Percentiles rank a stretch among this genome's conserved stretches.
Conservation (phyloP, 2,113 vertebrate species). For the Strigops habroptila region DNA sequence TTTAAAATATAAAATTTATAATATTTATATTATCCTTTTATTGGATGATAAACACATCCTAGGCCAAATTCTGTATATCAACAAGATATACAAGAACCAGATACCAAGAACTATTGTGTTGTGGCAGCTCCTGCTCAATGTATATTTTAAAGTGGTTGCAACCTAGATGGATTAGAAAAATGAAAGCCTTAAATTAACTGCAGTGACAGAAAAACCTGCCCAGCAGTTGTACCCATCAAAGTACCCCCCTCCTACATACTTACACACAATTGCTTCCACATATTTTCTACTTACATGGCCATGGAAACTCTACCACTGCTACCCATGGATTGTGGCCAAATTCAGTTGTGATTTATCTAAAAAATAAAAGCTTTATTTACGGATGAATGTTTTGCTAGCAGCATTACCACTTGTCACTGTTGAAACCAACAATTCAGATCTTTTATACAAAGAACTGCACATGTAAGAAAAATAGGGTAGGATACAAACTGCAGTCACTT, state of each 20-base stretch:
- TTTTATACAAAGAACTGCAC: background rate
- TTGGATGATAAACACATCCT: background rate
- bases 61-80: background rate
- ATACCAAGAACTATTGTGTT: background rate
- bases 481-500: background rate
- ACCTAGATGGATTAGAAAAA: background rate
- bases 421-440: background rate
- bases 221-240: background rate
- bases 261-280: rapidly evolving
- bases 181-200: background rate
- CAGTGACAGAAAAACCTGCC: background rate
- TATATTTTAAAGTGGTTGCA: background rate
- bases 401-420: background rate
- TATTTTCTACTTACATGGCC: background rate
- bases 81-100: background rate
- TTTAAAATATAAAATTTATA: too few relatives aligned
- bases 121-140: background rate
- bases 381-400: background rate
- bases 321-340: background rate
- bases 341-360: background rate
- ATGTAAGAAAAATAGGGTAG: background rate
- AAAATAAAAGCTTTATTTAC: background rate
- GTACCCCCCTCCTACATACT: background rate
- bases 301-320: background rate
- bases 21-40: background rate